A percentile compares a stretch with the other conserved stretches of the same genome.
phyloP scores from a whole-genome alignment of 2,888 invertebrate genomes.

The Diarsia rubi region DNA sequence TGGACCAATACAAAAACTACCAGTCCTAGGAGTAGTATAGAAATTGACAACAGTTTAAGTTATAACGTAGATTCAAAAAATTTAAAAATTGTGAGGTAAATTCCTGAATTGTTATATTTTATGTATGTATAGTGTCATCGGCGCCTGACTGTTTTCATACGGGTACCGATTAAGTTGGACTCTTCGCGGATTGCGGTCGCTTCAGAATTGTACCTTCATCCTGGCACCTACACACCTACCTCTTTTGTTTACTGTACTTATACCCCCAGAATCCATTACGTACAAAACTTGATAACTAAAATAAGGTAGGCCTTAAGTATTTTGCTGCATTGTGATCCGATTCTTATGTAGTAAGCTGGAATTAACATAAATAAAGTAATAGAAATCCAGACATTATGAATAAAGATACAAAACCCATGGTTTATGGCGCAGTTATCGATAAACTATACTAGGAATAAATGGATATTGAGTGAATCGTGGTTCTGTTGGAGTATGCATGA shows the following conservation, averaged over 20 bases:
- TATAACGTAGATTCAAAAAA: background rate
- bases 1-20: background rate
- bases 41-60: background rate
- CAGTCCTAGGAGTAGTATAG: background rate
- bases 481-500: background rate
- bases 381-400: background rate
- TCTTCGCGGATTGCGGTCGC: background rate
- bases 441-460: background rate
- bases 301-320: slow-evolving; percentile 1
- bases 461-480: background rate
- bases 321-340: slow-evolving; percentile 46
- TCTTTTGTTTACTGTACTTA: background rate
- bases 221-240: background rate
- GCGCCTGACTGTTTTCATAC: background rate
- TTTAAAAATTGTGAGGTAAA: background rate
- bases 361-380: background rate
- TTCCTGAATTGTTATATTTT: background rate
- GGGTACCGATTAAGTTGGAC: background rate
- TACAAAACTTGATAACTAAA: background rate
- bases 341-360: slow-evolving; percentile 17
- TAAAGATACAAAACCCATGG: background rate
- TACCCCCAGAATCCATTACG: background rate
- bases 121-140: background rate
- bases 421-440: background rate
- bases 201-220: background rate